These are phyloP conservation scores for Tympanuchus pallidicinctus DNA, from an alignment of 2,113 vertebrate species.

Conservation along the genomic window DNA sequence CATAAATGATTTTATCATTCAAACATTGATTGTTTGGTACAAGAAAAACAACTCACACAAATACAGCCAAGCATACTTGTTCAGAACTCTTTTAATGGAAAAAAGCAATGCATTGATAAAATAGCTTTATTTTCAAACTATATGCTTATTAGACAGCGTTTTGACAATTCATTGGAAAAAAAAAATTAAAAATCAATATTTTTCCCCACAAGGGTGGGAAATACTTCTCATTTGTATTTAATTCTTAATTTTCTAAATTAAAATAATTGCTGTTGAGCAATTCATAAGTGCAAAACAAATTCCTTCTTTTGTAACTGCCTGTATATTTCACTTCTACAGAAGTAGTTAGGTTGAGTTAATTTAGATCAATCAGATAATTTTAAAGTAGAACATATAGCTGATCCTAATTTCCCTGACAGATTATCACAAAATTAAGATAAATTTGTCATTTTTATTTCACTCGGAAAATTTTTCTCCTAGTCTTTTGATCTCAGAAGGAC, in stretches of 20 bases:
- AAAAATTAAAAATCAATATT: background rate
- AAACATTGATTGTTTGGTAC: background rate
- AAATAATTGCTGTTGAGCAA: background rate
- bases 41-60: background rate
- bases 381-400: background rate
- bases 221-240: background rate
- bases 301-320: background rate
- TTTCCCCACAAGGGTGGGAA: background rate
- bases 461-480: background rate
- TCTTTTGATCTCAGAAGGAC: fast-evolving
- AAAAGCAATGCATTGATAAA: background rate
- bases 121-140: background rate
- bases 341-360: background rate
- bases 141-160: background rate
- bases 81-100: background rate
- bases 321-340: background rate
- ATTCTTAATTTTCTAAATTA: background rate
- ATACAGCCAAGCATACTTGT: background rate
- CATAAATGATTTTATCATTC: background rate
- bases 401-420: background rate
- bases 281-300: background rate
- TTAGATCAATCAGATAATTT: background rate
- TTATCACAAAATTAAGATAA: background rate
- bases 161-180: background rate
- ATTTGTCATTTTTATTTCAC: background rate